phyloP scores from a whole-genome alignment of 92 coral and sea anemone species.

The Palythoa heliodiscus region DNA sequence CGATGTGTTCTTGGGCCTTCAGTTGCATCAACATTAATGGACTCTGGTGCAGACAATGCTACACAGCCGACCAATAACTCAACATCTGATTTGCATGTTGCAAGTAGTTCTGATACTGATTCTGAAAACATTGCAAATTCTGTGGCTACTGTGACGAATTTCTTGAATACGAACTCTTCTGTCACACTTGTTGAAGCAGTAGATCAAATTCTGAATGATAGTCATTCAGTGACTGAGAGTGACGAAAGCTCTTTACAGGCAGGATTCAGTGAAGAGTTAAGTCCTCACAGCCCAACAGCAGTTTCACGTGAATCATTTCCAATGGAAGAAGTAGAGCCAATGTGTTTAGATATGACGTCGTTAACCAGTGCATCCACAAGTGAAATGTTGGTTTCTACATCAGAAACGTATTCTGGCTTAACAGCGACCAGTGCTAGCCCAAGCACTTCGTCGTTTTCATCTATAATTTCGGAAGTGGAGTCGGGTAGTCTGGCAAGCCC shows the following conservation, averaged over 20 bases:
- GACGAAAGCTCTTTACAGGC: slow-evolving; percentile 19
- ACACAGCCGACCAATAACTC: not conserved
- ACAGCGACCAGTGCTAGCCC: slow-evolving; percentile 21
- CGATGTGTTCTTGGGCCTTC: slow-evolving; percentile 37
- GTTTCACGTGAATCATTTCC: slow-evolving; percentile 71
- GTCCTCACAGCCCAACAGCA: not conserved
- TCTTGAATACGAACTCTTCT: not conserved
- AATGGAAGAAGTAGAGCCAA: slow-evolving; percentile 79
- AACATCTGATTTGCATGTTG: not conserved
- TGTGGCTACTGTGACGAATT: not conserved
- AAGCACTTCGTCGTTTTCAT: slow-evolving; percentile 2
- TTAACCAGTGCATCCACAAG: slow-evolving; percentile 57
- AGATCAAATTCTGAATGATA: slow-evolving; percentile 52
- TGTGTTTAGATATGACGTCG: slow-evolving; percentile 65
- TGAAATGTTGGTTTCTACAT: slow-evolving; percentile 60
- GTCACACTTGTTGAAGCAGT: slow-evolving; percentile 64
- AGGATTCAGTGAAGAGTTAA: slow-evolving; percentile 3
- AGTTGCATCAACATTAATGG: slow-evolving; percentile 37
- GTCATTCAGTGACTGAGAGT: slow-evolving; percentile 11
- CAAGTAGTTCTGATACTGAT: not conserved
- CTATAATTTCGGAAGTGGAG: slow-evolving; percentile 10
- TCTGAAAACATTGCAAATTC: not conserved
- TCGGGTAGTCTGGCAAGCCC: slow-evolving; percentile 26
- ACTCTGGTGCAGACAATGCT: slow-evolving; percentile 11
- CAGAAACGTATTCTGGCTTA: not conserved